Base-by-base conservation (phyloP, 2,113 vertebrate genomes). In the Syrmaticus mikado region DNA sequence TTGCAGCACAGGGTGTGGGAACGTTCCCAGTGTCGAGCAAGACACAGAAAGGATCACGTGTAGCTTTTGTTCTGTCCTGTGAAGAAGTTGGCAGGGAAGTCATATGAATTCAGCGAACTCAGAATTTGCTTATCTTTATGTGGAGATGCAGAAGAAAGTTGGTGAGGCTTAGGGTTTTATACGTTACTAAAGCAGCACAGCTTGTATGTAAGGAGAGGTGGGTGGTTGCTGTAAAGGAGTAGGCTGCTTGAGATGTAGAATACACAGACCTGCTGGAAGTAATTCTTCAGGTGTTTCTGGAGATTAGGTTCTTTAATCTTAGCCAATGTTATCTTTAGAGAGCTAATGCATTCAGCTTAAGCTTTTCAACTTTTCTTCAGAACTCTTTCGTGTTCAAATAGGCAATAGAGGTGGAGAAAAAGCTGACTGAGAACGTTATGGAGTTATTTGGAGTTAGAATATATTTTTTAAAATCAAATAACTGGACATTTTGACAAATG, bases 11-110 rank as follows among this genome's bases (percentile, higher is more conserved):
- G 92, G 62, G 11, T 95, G 81, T 93, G 91, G 87, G 89, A 87
- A 79, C 68, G 9, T 94, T 68, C 34, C 86, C 62, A 62, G 83
- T 80, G 95, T 93, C 85, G 87, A 61, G 52, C 77, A 94, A 91
- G 89, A 57, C 65, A 55, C 52, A 83, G 82, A 91, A 87, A 70
- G 77, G 85, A 89, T 92, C 91, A 91, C 27, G 87, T 11, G 13
- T 41, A 89, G 71, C 43, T 72, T 96, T 93, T 96, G 97, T 85
- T 96, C 87, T 94, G 10, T 85, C 72, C 73, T 95, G 75, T 95
- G 93, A 94, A 94, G 91, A 83, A 85, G 38, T 92, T 92, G 82
- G 52, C 67, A 91, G 89, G 81, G 53, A 95, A 93, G 89, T 78
- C 22, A 8, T 75, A 43, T 73, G 64, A 78, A 53, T 86, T 85